Percentiles rank a stretch among this genome's conserved stretches.
Evolutionary conservation across 2,888 invertebrate genomes (phyloP).

Genomic region (Apamea anceps): DNA sequence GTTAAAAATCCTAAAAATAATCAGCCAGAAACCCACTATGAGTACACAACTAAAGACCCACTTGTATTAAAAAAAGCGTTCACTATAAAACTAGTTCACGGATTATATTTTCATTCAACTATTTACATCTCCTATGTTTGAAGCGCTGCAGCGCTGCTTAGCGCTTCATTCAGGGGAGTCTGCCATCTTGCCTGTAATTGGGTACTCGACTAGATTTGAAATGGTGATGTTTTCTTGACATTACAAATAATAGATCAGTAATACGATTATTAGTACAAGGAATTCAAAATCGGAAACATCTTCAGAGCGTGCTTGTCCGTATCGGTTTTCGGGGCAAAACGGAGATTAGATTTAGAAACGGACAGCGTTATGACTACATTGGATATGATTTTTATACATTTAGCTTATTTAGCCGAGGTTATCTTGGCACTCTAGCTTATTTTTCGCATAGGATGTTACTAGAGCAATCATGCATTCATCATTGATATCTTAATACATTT

Average conservation of each 20-base stretch:
- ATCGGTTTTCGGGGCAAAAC: background rate
- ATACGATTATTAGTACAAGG: background rate
- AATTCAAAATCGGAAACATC: background rate
- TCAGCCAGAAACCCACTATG: conserved; percentile 4
- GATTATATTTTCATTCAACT: conserved; percentile 46
- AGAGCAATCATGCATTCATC: background rate
- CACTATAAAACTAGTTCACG: conserved; percentile 26
- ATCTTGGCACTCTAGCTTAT: background rate
- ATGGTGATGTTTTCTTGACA: conserved; percentile 33
- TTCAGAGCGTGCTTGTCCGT: no score
- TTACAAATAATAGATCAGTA: conserved; percentile 8
- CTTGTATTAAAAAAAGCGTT: conserved; percentile 26
- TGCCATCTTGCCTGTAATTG: conserved; percentile 41
- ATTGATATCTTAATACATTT: background rate
- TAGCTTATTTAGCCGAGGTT: background rate
- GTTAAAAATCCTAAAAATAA: background rate
- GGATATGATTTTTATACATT: background rate
- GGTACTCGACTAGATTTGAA: conserved; percentile 17
- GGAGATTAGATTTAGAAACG: background rate
- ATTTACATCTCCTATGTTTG: conserved; percentile 31
- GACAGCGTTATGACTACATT: background rate
- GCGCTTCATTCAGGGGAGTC: conserved; percentile 36
- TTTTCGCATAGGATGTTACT: background rate
- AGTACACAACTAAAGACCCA: background rate
- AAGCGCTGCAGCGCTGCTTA: conserved; percentile 23